phyloP scores from a whole-genome alignment of 2,797 vertebrate genomes.

The Poecilia gillii region DNA sequence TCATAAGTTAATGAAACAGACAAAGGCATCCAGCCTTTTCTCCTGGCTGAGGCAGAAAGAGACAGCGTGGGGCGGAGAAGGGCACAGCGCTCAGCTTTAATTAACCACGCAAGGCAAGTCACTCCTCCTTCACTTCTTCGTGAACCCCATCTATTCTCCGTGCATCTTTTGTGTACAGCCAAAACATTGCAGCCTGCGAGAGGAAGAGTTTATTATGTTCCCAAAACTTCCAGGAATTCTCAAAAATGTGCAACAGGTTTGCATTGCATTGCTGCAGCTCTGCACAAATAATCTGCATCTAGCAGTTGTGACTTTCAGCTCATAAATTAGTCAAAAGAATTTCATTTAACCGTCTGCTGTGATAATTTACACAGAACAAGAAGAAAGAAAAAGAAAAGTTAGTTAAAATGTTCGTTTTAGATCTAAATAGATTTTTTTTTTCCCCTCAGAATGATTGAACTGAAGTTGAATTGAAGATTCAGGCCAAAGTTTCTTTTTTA shows the following conservation, averaged over 20 bases:
- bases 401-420: background rate
- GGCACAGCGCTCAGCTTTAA: slow-evolving; percentile 57
- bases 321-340: background rate
- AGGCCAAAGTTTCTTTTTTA: background rate
- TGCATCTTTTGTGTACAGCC: background rate
- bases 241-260: slow-evolving; percentile 17
- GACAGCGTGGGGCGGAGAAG: slow-evolving; percentile 42
- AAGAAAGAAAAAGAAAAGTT: background rate
- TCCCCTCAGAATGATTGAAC: background rate
- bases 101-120: slow-evolving; percentile 42
- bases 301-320: background rate
- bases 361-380: background rate
- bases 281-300: background rate
- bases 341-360: background rate
- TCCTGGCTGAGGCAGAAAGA: slow-evolving; percentile 24
- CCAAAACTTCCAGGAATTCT: slow-evolving; percentile 15
- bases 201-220: slow-evolving; percentile 15
- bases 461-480: background rate
- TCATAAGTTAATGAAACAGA: slow-evolving; percentile 35
- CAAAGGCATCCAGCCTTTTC: slow-evolving; percentile 13
- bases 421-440: background rate
- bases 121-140: slow-evolving; percentile 16
- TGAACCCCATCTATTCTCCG: slow-evolving; percentile 1
- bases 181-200: slow-evolving; percentile 11
- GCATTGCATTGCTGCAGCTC: background rate